Base-by-base conservation (phyloP, 2,888 invertebrate genomes). In the Hedya salicella region DNA sequence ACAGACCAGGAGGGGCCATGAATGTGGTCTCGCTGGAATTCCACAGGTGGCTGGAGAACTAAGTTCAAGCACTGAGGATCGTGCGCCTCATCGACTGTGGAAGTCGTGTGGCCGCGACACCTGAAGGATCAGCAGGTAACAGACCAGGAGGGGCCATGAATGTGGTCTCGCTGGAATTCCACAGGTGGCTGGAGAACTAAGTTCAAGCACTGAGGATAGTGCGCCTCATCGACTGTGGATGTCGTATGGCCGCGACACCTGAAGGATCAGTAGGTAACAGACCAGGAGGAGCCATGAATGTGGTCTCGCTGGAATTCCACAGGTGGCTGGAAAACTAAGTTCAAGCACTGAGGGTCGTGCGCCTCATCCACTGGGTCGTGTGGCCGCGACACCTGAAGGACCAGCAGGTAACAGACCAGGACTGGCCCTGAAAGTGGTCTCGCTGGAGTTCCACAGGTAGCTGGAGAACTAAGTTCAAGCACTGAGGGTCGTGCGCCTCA, bases 221-320 rank as follows among this genome's bases (percentile, higher is more conserved):
- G 25, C 6, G 25, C 5, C 25, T 25, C 25, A 25, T 3, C 25
- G 25, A 25, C 4, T 3, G n/a, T n/a, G n/a, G n/a, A n/a, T 6
- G 25, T 49, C 1, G 49, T 25, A 4, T 46, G 21, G 46, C 21
- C 46, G 9, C 21, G 13, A 6, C 4, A 44, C 8, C 8, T 9
- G 16, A 44, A 44, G 44, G 19, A 44, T 11, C 11, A 30, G 54
- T 49, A 52, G 69, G 93, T 92, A 68, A 36, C 67, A 56, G 46
- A 49, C 52, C 25, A 25, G 25, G 5, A n/a, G n/a, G n/a, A n/a
- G n/a, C 6, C 25, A 4, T 25, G 6, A 25, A 25, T 6, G 25
- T 25, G 19, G 65, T 30, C 44, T 9, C 19, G 44, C 5, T 25
- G 25, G 16, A 17, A 9, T 19, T 46, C 44, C 19, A 44, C 44